Evolutionary conservation across 1,140 invertebrate species (phyloP), one percentile per base, ranked within the genome.

Genomic region (Linepithema humile): DNA sequence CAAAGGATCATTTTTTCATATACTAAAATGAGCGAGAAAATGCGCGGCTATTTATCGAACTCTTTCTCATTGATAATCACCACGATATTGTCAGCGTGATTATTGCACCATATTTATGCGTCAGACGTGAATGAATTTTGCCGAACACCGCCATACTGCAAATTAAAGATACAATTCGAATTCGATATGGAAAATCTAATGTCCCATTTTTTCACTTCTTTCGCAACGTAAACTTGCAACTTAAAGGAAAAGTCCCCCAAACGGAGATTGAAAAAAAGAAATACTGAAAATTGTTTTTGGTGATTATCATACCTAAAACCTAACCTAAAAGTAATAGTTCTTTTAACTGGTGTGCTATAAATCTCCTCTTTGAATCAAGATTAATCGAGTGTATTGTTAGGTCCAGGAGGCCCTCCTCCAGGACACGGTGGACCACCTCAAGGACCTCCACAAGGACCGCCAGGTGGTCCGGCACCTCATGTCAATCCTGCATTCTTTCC

Each of bases 401-500:
- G 95, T 80, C 95, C 95, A 17, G 94, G 95, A 72, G 95, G 95
- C 26, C 94, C 96, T n/a, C 96, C 96, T 48, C 96, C 96, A 84
- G 96, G 93, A 69, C 95, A 95, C 59, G 95, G 95, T 78, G 95
- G 95, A n/a, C 95, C 95, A 48, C 95, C 95, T 15, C 95, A 95
- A 60, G 93, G 95, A 73, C 95, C 95, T 40, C 95, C 95, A 67
- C 95, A 95, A 91, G 94, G 94, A 84, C 95, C 95, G 43, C 95
- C 95, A 45, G 96, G 96, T 23, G 96, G 97, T 45, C 98, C 98
- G 43, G 98, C 98, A 45, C 98, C 98, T 26, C 98, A 99, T 93
- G 98, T 99, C 62, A 99, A 99, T 95, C 98, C 98, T 48, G 98
- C 98, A 60, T 99, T 99, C 95, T 99, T 99, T 94, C 97, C 97